Evolutionary conservation across 1,140 invertebrate species (phyloP).

Genomic region (Paraescarpia echinospica): DNA sequence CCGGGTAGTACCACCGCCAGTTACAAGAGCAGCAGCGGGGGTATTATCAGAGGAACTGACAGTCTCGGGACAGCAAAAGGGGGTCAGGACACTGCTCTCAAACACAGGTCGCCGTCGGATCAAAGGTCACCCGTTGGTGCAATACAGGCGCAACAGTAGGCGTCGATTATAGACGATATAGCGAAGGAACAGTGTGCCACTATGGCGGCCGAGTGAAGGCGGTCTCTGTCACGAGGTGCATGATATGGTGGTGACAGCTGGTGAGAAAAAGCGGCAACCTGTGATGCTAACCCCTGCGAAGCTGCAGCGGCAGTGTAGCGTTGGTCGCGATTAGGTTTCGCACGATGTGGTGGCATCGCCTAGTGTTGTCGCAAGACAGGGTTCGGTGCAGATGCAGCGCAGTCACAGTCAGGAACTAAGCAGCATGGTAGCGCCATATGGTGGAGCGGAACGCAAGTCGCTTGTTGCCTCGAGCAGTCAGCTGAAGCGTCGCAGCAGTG

Average conservation of each 20-base stretch:
- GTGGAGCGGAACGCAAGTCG: not conserved
- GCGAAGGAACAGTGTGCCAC: not conserved
- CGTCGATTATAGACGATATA: not conserved
- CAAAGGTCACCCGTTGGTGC: not conserved
- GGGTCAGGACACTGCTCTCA: not conserved
- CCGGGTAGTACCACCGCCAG: not conserved
- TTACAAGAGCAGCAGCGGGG: not conserved
- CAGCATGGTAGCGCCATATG: not conserved
- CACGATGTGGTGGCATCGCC: not conserved
- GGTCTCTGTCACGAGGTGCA: not conserved
- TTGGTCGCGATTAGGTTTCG: not conserved
- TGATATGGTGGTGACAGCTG: not conserved
- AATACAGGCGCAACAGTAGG: not conserved
- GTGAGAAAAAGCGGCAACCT: not conserved
- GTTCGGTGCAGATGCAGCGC: not conserved
- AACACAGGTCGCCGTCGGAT: not conserved
- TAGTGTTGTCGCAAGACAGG: not conserved
- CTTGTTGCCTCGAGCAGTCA: not conserved
- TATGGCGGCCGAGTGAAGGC: not conserved
- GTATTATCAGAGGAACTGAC: not conserved
- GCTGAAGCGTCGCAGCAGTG: not conserved
- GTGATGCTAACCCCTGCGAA: not conserved
- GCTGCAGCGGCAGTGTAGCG: not conserved
- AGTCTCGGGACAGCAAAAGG: not conserved
- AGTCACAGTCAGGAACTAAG: not conserved